phyloP scores from a whole-genome alignment of 1,140 invertebrate genomes.

The Bombus balteatus region DNA sequence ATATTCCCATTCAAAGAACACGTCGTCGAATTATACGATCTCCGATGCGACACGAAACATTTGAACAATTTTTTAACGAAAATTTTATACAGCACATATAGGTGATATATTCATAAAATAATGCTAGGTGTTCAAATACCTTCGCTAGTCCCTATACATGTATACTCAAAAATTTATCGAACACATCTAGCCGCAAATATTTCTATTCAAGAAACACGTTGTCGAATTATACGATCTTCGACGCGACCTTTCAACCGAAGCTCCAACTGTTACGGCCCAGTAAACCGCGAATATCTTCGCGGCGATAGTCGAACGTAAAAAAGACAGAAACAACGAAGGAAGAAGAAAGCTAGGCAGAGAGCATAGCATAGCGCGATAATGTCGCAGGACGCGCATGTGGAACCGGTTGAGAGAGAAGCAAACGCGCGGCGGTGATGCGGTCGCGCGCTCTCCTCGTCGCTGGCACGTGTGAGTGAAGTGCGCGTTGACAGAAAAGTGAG shows the following conservation, averaged over 20 bases:
- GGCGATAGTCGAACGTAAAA: slow-evolving; percentile 9
- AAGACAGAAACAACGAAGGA: slow-evolving; percentile 21
- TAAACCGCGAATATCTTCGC: slow-evolving; percentile 8
- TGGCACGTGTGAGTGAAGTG: slow-evolving; percentile 40
- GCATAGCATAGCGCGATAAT: slow-evolving; percentile 6
- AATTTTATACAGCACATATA: too few species aligned
- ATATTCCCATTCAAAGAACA: background rate
- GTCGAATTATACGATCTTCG: slow-evolving; percentile 7
- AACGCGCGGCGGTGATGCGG: background rate
- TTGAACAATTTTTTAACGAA: too few species aligned
- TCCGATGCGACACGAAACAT: background rate
- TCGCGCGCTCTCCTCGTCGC: slow-evolving; percentile 22
- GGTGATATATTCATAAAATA: too few species aligned
- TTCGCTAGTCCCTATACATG: too few species aligned
- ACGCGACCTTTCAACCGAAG: slow-evolving; percentile 9
- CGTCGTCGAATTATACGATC: background rate
- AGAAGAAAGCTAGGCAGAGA: slow-evolving; percentile 20
- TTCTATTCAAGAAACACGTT: background rate
- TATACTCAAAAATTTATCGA: background rate
- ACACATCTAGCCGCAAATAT: background rate
- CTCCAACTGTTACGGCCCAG: background rate
- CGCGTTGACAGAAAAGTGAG: slow-evolving; percentile 69
- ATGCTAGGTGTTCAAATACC: too few species aligned
- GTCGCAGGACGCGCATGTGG: slow-evolving; percentile 40
- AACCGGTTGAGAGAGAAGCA: slow-evolving; percentile 61